Conservation (phyloP, 2,113 vertebrate species). For the Galeopterus variegatus region DNA sequence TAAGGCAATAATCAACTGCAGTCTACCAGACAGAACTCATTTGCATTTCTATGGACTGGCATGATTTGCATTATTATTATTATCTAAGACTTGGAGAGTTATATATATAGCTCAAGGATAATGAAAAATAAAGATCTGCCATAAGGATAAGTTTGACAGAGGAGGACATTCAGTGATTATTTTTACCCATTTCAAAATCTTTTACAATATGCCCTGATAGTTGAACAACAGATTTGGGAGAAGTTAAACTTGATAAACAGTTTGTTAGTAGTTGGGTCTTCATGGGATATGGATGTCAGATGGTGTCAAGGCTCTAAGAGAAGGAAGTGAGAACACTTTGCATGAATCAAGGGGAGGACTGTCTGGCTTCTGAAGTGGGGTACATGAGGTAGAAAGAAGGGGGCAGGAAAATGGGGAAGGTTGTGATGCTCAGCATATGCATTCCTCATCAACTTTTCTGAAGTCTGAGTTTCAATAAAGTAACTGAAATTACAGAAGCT, state of each 20-base stretch:
- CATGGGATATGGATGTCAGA: background rate
- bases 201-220: background rate
- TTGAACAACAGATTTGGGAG: background rate
- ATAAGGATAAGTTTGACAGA: background rate
- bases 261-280: background rate
- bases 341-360: background rate
- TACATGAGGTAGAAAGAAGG: accelerated
- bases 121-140: background rate
- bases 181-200: background rate
- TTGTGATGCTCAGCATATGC: accelerated
- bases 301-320: background rate
- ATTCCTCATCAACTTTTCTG: background rate
- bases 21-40: background rate
- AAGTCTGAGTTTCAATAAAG: background rate
- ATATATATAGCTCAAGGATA: background rate
- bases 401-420: accelerated
- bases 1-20: background rate
- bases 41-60: background rate
- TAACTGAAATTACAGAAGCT: background rate
- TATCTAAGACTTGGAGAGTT: background rate
- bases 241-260: background rate
- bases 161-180: background rate
- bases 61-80: background rate
- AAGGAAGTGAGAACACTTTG: background rate
- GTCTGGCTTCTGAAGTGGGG: background rate